Conservation (phyloP, 1,140 invertebrate genomes). For the Drosophila ironensis region DNA sequence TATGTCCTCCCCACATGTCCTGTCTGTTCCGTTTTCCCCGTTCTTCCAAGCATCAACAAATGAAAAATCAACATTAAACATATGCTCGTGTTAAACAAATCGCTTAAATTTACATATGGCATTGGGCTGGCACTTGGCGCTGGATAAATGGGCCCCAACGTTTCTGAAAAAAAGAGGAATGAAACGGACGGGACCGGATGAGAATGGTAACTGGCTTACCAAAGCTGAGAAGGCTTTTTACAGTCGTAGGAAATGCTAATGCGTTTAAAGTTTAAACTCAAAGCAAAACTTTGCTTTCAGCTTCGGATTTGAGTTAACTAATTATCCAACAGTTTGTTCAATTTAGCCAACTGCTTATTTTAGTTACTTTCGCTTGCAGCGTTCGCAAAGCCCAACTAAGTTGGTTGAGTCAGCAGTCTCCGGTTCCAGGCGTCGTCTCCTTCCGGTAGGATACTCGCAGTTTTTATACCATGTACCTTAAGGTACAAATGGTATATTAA, state of each 20-base stretch:
- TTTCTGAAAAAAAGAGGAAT: not conserved
- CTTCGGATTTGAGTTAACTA: conserved; percentile 12
- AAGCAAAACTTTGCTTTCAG: conserved; percentile 18
- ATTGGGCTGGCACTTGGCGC: conserved; percentile 9
- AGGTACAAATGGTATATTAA: too few species aligned
- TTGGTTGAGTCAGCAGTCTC: not conserved
- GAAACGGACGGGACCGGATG: conserved; percentile 9
- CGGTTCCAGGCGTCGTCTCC: not conserved
- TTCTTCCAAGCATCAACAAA: conserved; percentile 19
- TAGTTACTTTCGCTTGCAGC: conserved; percentile 5
- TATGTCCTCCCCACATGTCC: conserved; percentile 8
- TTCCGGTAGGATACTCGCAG: conserved; percentile 6
- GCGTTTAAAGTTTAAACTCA: conserved; percentile 1
- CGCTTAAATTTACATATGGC: conserved; percentile 68
- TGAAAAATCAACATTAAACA: conserved; percentile 75
- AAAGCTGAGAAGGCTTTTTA: not conserved
- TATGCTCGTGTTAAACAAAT: conserved; percentile 67
- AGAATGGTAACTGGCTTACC: conserved; percentile 1
- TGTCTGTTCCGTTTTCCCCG: not conserved
- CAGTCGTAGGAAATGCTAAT: not conserved
- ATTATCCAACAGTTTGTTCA: conserved; percentile 28
- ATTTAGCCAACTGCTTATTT: conserved; percentile 16
- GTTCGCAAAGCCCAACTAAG: conserved; percentile 6
- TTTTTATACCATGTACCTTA: too few species aligned
- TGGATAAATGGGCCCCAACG: conserved; percentile 1